A percentile compares a stretch with the other conserved stretches of the same genome.
Evolutionary conservation across 1,140 invertebrate species (phyloP).

Genomic region (Stegodyphus mimosarum): DNA sequence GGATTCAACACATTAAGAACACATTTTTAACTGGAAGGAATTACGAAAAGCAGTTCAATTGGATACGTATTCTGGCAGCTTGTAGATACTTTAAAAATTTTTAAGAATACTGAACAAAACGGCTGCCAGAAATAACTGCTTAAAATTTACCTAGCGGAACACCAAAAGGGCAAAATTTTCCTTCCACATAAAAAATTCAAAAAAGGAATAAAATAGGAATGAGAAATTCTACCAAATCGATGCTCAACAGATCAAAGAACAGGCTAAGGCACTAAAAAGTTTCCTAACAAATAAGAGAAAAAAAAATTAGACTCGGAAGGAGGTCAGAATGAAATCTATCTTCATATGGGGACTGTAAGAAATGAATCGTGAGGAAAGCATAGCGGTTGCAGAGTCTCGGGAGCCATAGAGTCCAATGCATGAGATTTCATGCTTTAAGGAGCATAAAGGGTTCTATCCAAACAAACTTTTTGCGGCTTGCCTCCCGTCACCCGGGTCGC

Average conservation of each 20-base stretch:
- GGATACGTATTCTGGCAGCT: no score
- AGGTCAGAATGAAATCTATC: constrained; percentile 42
- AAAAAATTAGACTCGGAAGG: neutral
- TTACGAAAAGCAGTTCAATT: no score
- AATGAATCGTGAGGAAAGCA: constrained; percentile 28
- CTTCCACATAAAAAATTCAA: no score
- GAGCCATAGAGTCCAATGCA: neutral
- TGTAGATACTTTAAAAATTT: no score
- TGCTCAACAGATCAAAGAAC: constrained; percentile 31
- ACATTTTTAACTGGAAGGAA: no score
- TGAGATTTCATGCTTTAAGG: constrained; percentile 7
- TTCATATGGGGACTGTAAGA: constrained; percentile 15
- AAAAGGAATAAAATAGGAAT: neutral
- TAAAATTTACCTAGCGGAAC: no score
- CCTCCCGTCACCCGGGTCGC: no score
- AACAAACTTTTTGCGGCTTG: neutral
- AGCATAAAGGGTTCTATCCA: constrained; percentile 9
- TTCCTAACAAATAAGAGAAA: neutral
- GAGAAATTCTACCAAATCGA: neutral
- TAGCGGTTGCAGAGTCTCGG: neutral
- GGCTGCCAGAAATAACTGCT: no score
- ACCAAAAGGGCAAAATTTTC: no score
- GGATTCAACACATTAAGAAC: no score
- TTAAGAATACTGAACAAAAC: no score
- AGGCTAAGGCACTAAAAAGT: neutral